Base-by-base conservation (phyloP, 1,140 invertebrate species). In the Idris sp. region DNA sequence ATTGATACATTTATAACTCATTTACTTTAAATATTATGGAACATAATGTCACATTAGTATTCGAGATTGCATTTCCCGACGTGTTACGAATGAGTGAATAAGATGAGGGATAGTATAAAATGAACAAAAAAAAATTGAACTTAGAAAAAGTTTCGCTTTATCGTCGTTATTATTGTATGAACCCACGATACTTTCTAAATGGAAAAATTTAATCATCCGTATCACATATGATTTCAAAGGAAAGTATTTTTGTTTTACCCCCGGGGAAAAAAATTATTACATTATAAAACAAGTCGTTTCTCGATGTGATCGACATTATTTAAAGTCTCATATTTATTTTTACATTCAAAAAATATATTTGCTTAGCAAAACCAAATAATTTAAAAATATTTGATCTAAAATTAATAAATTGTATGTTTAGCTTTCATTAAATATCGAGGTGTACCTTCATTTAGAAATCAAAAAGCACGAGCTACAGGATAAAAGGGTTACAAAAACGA, bases 191-290 rank as follows among this genome's bases (percentile, higher is more conserved):
- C 48, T 48, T 61, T 61, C 11, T 33, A 61, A 71, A 71, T 71
- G 56, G 67, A 36, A 46, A 54, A 71, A 61, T 61, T 61, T 46
- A 71, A 71, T 71, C 67, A 61, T 48, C 67, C 67, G 67, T 71
- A 28, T 53, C 67, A 71, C 67, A 61, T 67, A 51, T 36, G 53
- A 68, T 58, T 68, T 59, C 36, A 26, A 33, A 54, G 31, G 15
- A 35, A 51, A 61, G 54, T 58, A 58, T 33, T 41, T 38, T 35
- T 68, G 36, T 59, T 18, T 54, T 54, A 49, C 26, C 13, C 35
- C 41, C 18, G 30, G n/a, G n/a, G 25, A 58, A 19, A 8, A 8
- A 9, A 18, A 53, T 33, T 6, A 6, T 22, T 33, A 11, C 13
- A 33, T 33, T 4, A n/a, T 8, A 30, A 30, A n/a, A n/a, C n/a